These are phyloP conservation scores for Anableps anableps DNA, from an alignment of 2,797 vertebrate species.

Conservation along the genomic window DNA sequence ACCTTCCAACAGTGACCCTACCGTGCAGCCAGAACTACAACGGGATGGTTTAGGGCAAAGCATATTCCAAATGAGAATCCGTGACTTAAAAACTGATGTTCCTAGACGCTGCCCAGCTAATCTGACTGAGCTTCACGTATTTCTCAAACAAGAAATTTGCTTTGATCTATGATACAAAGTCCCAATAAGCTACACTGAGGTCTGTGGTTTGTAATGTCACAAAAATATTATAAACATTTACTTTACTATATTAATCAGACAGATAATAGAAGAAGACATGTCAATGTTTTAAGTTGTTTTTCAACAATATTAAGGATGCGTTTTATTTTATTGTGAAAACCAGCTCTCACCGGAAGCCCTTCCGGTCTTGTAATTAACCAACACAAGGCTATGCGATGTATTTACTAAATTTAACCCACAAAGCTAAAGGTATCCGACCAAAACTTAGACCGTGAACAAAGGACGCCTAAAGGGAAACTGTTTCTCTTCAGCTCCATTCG, in stretches of 20 bases:
- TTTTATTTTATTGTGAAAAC: slow-evolving; percentile 12
- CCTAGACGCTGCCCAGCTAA: too few relatives aligned
- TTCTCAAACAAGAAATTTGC: background rate
- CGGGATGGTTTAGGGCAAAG: too few relatives aligned
- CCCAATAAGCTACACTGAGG: background rate
- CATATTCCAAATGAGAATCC: too few relatives aligned
- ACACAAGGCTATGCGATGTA: background rate
- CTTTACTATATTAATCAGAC: background rate
- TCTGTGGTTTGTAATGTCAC: background rate
- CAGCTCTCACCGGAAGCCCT: background rate
- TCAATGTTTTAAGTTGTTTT: background rate
- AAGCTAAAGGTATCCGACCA: background rate
- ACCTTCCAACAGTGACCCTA: too few relatives aligned
- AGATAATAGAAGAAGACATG: too few relatives aligned
- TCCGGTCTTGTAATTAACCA: background rate
- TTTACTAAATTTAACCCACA: background rate
- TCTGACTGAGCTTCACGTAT: too few relatives aligned
- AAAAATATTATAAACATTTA: background rate
- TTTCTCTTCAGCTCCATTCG: background rate
- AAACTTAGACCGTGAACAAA: background rate
- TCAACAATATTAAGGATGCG: background rate
- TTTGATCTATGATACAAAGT: background rate
- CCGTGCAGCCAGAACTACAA: too few relatives aligned
- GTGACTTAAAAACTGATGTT: too few relatives aligned
- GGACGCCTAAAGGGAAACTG: background rate